A percentile compares a stretch with the other conserved stretches of the same genome.
Evolutionary conservation across 1,140 invertebrate genomes (phyloP).

Genomic region (Euura lappo): DNA sequence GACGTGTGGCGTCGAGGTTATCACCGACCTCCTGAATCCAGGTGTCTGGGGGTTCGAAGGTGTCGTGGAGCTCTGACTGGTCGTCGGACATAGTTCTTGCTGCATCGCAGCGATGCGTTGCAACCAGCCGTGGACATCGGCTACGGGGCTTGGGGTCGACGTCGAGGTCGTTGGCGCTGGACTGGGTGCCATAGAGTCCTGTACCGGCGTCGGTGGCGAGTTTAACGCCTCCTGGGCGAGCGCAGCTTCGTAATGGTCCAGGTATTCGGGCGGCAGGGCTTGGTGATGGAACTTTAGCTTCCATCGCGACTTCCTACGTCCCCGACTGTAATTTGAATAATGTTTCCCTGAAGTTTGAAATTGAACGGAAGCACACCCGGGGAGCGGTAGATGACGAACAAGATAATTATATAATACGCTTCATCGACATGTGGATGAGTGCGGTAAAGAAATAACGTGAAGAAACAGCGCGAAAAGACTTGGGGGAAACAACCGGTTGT

Average conservation of each 20-base stretch:
- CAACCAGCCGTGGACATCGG: conserved; percentile 72
- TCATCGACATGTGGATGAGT: background rate
- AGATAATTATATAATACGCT: conserved; percentile 3
- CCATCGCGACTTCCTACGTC: conserved; percentile 71
- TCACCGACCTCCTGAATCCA: background rate
- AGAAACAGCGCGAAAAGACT: background rate
- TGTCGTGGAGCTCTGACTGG: conserved; percentile 20
- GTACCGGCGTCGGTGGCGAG: conserved; percentile 30
- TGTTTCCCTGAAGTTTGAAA: no score
- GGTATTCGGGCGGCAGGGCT: conserved; percentile 77
- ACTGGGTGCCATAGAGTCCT: conserved; percentile 33
- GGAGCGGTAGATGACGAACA: background rate
- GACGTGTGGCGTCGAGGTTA: background rate
- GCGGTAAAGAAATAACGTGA: background rate
- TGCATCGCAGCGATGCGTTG: conserved; percentile 73
- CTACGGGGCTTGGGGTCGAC: conserved; percentile 51
- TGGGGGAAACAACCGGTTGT: background rate
- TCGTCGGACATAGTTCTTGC: conserved; percentile 56
- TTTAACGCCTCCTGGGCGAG: conserved; percentile 62
- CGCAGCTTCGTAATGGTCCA: conserved; percentile 79
- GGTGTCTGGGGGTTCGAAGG: background rate
- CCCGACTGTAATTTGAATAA: conserved; percentile 54
- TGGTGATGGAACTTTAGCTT: conserved; percentile 85
- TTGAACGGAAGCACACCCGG: no score
- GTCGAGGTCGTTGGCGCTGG: conserved; percentile 44